Percentiles rank a stretch among this genome's conserved stretches.
phyloP scores from a whole-genome alignment of 2,888 invertebrate genomes.

The Cheilosia variabilis region DNA sequence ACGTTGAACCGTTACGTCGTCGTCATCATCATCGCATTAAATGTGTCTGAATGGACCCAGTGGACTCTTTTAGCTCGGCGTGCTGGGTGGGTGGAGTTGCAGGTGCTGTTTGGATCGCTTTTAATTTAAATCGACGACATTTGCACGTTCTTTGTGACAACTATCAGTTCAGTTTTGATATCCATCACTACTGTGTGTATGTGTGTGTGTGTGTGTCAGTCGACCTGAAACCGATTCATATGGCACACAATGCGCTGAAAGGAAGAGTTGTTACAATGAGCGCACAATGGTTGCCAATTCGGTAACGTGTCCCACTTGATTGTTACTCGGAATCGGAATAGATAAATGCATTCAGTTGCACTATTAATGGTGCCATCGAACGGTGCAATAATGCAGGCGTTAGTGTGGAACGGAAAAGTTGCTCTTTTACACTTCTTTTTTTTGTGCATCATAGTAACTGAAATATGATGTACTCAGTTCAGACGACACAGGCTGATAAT shows the following conservation, averaged over 20 bases:
- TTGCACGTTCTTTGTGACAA: slow-evolving; percentile 40
- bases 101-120: slow-evolving; percentile 17
- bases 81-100: neutral
- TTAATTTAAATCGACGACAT: slow-evolving; percentile 56
- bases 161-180: slow-evolving; percentile 32
- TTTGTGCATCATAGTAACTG: slow-evolving; percentile 29
- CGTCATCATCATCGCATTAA: slow-evolving; percentile 13
- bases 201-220: neutral
- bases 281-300: slow-evolving; percentile 62
- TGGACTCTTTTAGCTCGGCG: slow-evolving; percentile 46
- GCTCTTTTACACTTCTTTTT: neutral
- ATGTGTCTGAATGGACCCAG: slow-evolving; percentile 56
- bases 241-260: slow-evolving; percentile 41
- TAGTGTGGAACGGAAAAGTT: slow-evolving; percentile 27
- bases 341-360: slow-evolving; percentile 64
- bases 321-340: slow-evolving; percentile 46
- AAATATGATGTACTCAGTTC: slow-evolving; percentile 56
- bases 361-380: slow-evolving; percentile 57
- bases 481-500: slow-evolving; percentile 63
- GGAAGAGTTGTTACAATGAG: slow-evolving; percentile 48
- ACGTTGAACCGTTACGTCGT: slow-evolving; percentile 53
- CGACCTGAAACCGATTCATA: slow-evolving; percentile 50
- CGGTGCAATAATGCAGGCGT: slow-evolving; percentile 22
- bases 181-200: slow-evolving; percentile 24
- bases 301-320: slow-evolving; percentile 65